Evolutionary conservation across 2,113 vertebrate species (phyloP), one percentile per base, ranked within the genome.

Genomic region (Mobula birostris): DNA sequence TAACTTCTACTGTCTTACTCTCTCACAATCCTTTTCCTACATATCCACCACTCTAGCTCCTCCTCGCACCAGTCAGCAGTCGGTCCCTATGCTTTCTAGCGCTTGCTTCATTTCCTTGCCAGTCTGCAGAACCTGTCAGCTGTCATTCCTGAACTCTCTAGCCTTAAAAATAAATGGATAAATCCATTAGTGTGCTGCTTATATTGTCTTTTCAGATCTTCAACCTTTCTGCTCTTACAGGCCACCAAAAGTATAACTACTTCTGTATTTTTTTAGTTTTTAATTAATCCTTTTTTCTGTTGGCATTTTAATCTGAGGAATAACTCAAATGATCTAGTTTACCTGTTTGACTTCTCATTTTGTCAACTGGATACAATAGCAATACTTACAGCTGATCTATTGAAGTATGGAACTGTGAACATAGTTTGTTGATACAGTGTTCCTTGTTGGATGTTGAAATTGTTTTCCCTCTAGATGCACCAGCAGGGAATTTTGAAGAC

Each of bases 401-500:
- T 48, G 56, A 74, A 40, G 36, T 93, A 66, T 7, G 21, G 68
- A 40, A 93, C 19, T 27, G 36, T 24, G 90, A 93, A 40, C 4
- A 12, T 88, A 29, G 63, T 66, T 66, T 88, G 61, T 66, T 63
- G 85, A 66, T 66, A 3, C 61, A 17, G 61, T n/a, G 85, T 88
- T 29, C 61, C 61, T 56, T 93, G 91, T 40, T 74, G 8, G 24
- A 68, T 29, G 2, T 88, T 1, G 6, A 0, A 24, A 40, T 48
- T 92, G 8, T 68, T 76, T 76, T 94, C 83, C 92, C 40, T 58
- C 29, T 61, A 99, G 99, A 99, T 99, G 99, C 99, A 99, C 94
- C 99, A 99, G 96, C 99, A 99, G 95, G 99, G 99, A 76, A 99
- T 99, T 95, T 96, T 99, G 96, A 99, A 99, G 96, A 99, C 99